Conservation (phyloP, 2,113 vertebrate genomes). For the Speoplatyrhinus poulsoni region DNA sequence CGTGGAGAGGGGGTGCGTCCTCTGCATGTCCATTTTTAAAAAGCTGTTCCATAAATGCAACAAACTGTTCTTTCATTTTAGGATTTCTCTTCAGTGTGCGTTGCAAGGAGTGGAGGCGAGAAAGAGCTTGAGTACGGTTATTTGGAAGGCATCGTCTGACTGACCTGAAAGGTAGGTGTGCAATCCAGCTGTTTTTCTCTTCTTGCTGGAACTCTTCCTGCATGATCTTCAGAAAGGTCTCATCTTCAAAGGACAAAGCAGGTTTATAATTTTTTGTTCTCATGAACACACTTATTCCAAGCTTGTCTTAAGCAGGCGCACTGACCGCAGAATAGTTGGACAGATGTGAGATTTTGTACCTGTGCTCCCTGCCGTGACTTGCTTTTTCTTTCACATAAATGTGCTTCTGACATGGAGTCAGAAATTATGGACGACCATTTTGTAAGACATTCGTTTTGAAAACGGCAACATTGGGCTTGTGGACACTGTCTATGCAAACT, state of each 20-base stretch:
- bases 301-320: background rate
- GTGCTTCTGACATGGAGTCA: slow-evolving; percentile 16
- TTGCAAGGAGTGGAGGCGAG: slow-evolving; percentile 10
- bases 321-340: background rate
- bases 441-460: slow-evolving; percentile 21
- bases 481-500: slow-evolving; percentile 10
- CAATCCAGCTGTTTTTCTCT: slow-evolving; percentile 20
- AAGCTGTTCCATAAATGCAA: slow-evolving; percentile 33
- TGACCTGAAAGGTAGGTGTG: slow-evolving; percentile 23
- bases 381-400: slow-evolving; percentile 17
- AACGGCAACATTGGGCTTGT: slow-evolving; percentile 11
- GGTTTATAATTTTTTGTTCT: slow-evolving; percentile 9
- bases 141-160: slow-evolving; percentile 15
- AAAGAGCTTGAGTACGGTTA: slow-evolving; percentile 22
- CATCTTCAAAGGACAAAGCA: slow-evolving; percentile 2
- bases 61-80: slow-evolving; percentile 14
- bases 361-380: background rate
- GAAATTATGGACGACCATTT: slow-evolving; percentile 6
- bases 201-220: background rate
- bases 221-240: slow-evolving; percentile 8
- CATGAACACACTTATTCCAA: slow-evolving; percentile 5
- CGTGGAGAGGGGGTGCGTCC: slow-evolving; percentile 2
- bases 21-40: slow-evolving; percentile 36
- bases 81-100: slow-evolving; percentile 14
- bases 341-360: background rate